A percentile compares a stretch with the other conserved stretches of the same genome.
Evolutionary conservation across 2,888 invertebrate species (phyloP).

Genomic region (Polylopha cassiicola): DNA sequence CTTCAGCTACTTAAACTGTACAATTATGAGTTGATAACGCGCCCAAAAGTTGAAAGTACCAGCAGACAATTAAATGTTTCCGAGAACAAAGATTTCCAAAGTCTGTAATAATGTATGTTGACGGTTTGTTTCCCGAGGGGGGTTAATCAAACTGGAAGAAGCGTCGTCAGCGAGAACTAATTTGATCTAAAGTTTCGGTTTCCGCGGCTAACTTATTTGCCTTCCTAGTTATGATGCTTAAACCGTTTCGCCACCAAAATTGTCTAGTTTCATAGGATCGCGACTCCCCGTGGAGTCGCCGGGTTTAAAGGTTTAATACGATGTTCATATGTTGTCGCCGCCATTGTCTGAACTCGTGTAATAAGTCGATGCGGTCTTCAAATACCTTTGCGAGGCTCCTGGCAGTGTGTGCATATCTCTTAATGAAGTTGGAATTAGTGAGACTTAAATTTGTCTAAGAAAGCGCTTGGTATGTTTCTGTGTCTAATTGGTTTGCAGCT

Average conservation of each 20-base stretch:
- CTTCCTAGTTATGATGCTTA: slow-evolving; percentile 57
- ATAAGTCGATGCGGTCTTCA: slow-evolving; percentile 33
- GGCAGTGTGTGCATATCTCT: slow-evolving; percentile 14
- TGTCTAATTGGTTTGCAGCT: too few relatives aligned
- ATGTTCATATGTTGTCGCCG: slow-evolving; percentile 51
- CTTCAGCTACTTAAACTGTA: too few relatives aligned
- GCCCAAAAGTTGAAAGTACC: too few relatives aligned
- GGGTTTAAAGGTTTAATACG: too few relatives aligned
- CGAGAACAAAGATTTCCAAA: too few relatives aligned
- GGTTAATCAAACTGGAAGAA: slow-evolving; percentile 60
- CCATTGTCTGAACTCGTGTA: slow-evolving; percentile 33
- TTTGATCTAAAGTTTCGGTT: slow-evolving; percentile 62
- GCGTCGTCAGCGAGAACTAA: slow-evolving; percentile 61
- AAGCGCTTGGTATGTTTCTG: slow-evolving; percentile 4
- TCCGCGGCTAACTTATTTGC: slow-evolving; percentile 57
- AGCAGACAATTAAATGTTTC: too few relatives aligned
- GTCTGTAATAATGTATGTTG: slow-evolving; percentile 18
- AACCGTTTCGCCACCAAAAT: slow-evolving; percentile 29
- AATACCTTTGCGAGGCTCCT: slow-evolving; percentile 26
- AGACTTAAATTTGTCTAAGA: slow-evolving; percentile 14
- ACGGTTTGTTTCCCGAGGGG: slow-evolving; percentile 37
- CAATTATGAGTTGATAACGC: too few relatives aligned
- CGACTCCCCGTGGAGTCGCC: too few relatives aligned
- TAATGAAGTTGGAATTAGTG: slow-evolving; percentile 17
- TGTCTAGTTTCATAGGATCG: too few relatives aligned